Conservation (phyloP, 2,888 invertebrate species). For the Boloria selene region DNA sequence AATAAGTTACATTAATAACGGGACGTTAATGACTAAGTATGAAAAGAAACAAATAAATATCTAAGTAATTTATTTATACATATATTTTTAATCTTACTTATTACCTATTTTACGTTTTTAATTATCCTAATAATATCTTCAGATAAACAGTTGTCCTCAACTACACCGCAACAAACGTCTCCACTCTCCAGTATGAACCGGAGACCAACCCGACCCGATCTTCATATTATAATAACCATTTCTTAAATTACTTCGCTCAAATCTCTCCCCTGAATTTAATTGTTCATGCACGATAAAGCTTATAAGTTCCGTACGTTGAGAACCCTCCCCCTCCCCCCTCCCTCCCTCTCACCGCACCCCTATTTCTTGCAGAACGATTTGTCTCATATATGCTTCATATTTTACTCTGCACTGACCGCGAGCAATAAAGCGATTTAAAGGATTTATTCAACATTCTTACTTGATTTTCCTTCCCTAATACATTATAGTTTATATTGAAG, state of each 20-base stretch:
- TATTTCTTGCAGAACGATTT: background rate
- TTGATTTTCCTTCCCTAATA: background rate
- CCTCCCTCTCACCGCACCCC: background rate
- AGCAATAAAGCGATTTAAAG: background rate
- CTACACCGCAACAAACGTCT: no score
- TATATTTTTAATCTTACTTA: no score
- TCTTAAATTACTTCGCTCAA: constrained; percentile 15
- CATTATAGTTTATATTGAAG: no score
- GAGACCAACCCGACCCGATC: background rate
- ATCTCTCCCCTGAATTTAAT: constrained; percentile 18
- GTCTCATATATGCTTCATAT: constrained; percentile 8
- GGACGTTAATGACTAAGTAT: no score
- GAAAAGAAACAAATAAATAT: no score
- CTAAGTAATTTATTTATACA: no score
- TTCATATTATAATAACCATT: constrained; percentile 16
- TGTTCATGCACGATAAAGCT: constrained; percentile 17
- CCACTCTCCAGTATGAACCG: background rate
- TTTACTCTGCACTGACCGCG: constrained; percentile 14
- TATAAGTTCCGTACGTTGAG: constrained; percentile 13
- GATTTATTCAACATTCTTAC: background rate
- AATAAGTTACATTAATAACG: no score
- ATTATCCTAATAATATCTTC: no score
- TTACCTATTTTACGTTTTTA: no score
- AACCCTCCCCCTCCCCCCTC: background rate
- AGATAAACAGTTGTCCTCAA: no score